A percentile compares a stretch with the other conserved stretches of the same genome.
These are phyloP conservation scores for Caradrina kadenii DNA, from an alignment of 2,888 invertebrate genomes.

Conservation along the genomic window DNA sequence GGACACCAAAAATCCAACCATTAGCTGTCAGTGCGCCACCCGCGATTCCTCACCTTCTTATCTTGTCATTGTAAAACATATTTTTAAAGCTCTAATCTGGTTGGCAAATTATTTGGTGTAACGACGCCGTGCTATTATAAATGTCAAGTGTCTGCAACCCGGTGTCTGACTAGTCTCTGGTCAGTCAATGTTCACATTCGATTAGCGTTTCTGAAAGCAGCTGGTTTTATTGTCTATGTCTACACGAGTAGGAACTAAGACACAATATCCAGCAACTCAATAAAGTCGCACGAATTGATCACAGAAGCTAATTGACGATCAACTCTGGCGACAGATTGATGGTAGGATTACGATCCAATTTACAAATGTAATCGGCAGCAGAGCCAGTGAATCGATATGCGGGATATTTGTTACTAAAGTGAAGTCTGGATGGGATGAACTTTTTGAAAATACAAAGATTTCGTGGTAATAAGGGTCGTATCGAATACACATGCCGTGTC, in stretches of 20 bases:
- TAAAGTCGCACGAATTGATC: background rate
- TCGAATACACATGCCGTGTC: too few relatives aligned
- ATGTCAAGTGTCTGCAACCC: too few relatives aligned
- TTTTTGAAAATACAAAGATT: background rate
- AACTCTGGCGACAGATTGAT: background rate
- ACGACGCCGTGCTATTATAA: too few relatives aligned
- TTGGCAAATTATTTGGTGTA: too few relatives aligned
- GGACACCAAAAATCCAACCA: too few relatives aligned
- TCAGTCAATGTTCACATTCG: too few relatives aligned
- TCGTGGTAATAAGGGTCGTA: background rate
- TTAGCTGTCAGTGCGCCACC: too few relatives aligned
- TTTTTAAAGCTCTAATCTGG: too few relatives aligned
- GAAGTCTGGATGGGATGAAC: too few relatives aligned
- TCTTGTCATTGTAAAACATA: too few relatives aligned
- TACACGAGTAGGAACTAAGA: background rate
- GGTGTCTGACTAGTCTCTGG: too few relatives aligned
- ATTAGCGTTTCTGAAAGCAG: background rate
- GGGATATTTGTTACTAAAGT: background rate
- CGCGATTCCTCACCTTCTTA: too few relatives aligned
- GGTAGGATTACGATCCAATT: constrained; percentile 26
- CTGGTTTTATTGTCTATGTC: background rate
- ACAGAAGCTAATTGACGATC: background rate
- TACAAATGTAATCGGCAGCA: constrained; percentile 20
- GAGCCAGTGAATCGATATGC: background rate
- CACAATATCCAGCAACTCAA: background rate